Evolutionary conservation across 2,113 vertebrate genomes (phyloP).

Genomic region (Odontophorus gujanensis): DNA sequence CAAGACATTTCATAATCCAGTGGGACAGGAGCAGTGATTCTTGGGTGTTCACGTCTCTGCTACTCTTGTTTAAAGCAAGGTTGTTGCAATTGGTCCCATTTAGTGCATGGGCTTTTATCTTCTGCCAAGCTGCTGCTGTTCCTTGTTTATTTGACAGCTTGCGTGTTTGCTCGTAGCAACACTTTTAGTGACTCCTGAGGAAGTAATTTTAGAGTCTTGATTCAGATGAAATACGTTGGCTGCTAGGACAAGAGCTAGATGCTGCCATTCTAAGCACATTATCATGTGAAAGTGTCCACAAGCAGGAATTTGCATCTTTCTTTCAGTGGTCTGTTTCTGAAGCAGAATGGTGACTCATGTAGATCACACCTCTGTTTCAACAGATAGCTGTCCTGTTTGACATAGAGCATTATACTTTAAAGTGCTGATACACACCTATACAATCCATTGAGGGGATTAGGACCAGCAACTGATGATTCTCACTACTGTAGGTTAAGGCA

Average conservation of each 20-base stretch:
- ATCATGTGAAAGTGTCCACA: not conserved
- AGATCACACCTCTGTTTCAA: not conserved
- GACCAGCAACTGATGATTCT: not conserved
- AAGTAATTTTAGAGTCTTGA: not conserved
- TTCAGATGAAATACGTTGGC: not conserved
- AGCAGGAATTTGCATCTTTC: not conserved
- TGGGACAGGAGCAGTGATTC: not conserved
- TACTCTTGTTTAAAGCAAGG: not conserved
- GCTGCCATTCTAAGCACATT: not conserved
- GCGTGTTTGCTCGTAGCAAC: not conserved
- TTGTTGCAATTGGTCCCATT: not conserved
- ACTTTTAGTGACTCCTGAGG: not conserved
- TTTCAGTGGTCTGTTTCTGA: not conserved
- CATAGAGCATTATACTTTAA: not conserved
- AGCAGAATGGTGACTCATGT: not conserved
- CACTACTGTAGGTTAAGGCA: not conserved
- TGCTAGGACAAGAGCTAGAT: not conserved
- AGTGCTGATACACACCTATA: not conserved
- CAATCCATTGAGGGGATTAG: not conserved
- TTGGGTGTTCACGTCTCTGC: not conserved
- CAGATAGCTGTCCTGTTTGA: not conserved
- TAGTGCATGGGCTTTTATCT: not conserved
- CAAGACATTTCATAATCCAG: not conserved
- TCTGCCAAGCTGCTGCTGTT: not conserved
- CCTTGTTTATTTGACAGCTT: not conserved